These are phyloP conservation scores for Arothron firmamentum DNA, from an alignment of 2,113 vertebrate genomes.

Conservation along the genomic window DNA sequence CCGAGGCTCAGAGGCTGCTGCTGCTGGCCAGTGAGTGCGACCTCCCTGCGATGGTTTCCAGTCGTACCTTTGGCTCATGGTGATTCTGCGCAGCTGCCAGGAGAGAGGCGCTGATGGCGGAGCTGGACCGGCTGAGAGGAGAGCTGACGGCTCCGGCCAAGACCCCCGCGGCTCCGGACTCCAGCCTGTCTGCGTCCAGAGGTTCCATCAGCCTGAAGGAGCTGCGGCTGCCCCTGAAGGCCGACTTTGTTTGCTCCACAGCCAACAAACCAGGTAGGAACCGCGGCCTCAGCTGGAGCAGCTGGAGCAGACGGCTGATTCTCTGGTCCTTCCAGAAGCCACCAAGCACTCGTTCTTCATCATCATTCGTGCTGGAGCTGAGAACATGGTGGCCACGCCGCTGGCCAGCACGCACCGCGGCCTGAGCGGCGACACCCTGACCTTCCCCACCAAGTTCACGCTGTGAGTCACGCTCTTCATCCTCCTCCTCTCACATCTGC, in stretches of 20 bases:
- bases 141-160: conserved; percentile 72
- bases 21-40: conserved; percentile 85
- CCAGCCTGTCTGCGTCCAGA: conserved; percentile 73
- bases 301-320: background rate
- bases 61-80: no score
- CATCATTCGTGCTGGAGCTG: conserved; percentile 84
- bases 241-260: conserved; percentile 89
- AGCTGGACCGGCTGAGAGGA: conserved; percentile 82
- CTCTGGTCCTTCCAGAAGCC: conserved; percentile 73
- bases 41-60: background rate
- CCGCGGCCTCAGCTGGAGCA: no score
- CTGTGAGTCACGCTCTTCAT: conserved; percentile 74
- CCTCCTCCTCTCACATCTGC: no score
- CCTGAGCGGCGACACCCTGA: conserved; percentile 88
- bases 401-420: conserved; percentile 81
- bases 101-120: conserved; percentile 81
- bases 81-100: conserved; percentile 78
- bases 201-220: conserved; percentile 88
- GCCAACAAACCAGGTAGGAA: conserved; percentile 84
- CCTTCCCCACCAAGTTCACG: conserved; percentile 85
- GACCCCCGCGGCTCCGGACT: conserved; percentile 37
- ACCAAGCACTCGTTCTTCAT: conserved; percentile 88
- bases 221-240: conserved; percentile 90
- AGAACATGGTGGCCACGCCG: conserved; percentile 87
- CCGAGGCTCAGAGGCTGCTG: conserved; percentile 91